Base-by-base conservation (phyloP, 2,888 invertebrate genomes). In the Philopedon plagiatum region DNA sequence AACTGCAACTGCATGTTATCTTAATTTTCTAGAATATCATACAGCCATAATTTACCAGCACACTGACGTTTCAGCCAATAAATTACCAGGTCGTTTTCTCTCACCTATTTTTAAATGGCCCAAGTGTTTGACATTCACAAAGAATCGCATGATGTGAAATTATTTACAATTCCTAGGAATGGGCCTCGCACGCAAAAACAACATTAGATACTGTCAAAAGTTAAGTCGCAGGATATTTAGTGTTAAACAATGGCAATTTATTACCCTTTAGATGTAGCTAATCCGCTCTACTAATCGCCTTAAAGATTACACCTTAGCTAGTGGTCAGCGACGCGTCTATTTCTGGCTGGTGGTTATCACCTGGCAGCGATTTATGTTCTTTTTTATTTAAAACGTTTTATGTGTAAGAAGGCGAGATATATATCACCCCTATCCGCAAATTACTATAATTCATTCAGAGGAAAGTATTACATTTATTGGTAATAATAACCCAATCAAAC, bases 91-190 rank as follows among this genome's bases (percentile, higher is more conserved):
- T 66, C 64, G 63, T 61, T 67, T 61, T 64, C 62, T 69, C 61
- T 62, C 60, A 49, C 67, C 67, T 58, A 71, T 71, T 71, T 58
- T 64, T 67, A 68, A 62, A 34, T 34, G 61, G 34, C 64, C 66
- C 37, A 65, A 58, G 60, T 66, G 63, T 71, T 75, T 71, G 75
- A 75, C 75, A 73, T 75, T 67, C 58, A 66, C 65, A 63, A 73
- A 51, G 69, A 75, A 75, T 76, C 71, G 75, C 75, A 76, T 72
- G 73, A 67, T 71, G 64, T 58, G 63, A 76, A 70, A 73, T 75
- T 73, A 75, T 70, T 72, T 67, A 67, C 63, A 75, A 73, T 75
- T 63, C 70, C 70, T 19, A 32, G 29, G 65, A 57, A 62, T 69
- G 63, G 46, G 63, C 46, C 44, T 13, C 32, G 58, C 75, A 74